phyloP scores from a whole-genome alignment of 1,140 invertebrate species.

The Penaeus japonicus region DNA sequence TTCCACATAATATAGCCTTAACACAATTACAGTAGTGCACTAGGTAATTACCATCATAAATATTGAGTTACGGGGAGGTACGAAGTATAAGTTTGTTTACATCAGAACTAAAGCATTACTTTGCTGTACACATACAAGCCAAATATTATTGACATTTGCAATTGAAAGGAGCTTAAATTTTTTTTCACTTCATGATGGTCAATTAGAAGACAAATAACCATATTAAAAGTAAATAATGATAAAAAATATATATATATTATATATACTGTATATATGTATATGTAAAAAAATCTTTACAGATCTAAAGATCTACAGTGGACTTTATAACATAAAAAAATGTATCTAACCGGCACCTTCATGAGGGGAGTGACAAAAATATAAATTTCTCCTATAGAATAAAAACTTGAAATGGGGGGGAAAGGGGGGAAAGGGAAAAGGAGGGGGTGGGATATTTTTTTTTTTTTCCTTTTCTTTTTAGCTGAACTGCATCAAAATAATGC shows the following conservation, averaged over 20 bases:
- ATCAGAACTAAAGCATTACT: slow-evolving; percentile 22
- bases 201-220: slow-evolving; percentile 30
- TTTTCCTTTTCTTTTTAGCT: background rate
- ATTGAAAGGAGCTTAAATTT: slow-evolving; percentile 36
- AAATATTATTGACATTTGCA: slow-evolving; percentile 29
- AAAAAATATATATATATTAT: slow-evolving; percentile 52
- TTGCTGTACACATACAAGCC: slow-evolving; percentile 23
- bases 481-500: slow-evolving; percentile 43
- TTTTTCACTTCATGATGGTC: slow-evolving; percentile 21
- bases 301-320: slow-evolving; percentile 40
- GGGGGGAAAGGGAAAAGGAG: no score
- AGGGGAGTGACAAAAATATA: slow-evolving; percentile 49
- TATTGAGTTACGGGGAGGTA: slow-evolving; percentile 29
- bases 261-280: slow-evolving; percentile 46
- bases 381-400: slow-evolving; percentile 37
- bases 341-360: slow-evolving; percentile 44
- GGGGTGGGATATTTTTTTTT: no score
- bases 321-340: slow-evolving; percentile 28
- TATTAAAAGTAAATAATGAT: slow-evolving; percentile 50
- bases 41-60: slow-evolving; percentile 30
- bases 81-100: slow-evolving; percentile 10
- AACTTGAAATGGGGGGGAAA: slow-evolving; percentile 4
- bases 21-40: slow-evolving; percentile 34
- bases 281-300: slow-evolving; percentile 47
- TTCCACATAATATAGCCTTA: slow-evolving; percentile 32